Evolutionary conservation across 2,113 vertebrate species (phyloP), one percentile per base, ranked within the genome.

Genomic region (Chaetorhynchus papuensis): DNA sequence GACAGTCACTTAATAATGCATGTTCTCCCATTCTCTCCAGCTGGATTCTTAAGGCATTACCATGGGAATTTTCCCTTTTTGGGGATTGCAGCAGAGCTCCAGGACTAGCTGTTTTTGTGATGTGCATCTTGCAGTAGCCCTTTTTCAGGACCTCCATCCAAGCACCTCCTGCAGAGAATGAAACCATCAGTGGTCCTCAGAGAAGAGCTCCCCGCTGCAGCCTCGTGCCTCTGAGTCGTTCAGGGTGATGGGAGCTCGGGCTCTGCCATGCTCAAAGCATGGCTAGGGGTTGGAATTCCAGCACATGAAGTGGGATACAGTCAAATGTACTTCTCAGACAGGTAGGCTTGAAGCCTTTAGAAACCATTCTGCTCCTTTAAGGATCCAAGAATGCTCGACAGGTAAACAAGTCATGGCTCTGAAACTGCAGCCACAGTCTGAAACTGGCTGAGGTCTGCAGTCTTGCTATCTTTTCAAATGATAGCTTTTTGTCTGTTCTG

Each of bases 41-140:
- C 79, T 78, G 90, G 53, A 87, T 92, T 93, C 83, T 88, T 71
- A 45, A 76, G 56, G 39, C 64, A 90, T 75, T 93, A 28, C 56
- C 88, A 71, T 47, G 76, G 88, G 92, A 93, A 60, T 93, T 90
- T 82, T 90, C 83, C 83, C 64, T 89, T 90, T 87, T 75, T 71
- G 44, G 72, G 68, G 49, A 28, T 17, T 77, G 90, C 71, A 80
- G 28, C 15, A 20, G 78, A 90, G 77, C 54, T 91, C 35, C 78
- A 90, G 85, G 79, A 80, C 63, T 45, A 41, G 59, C 49, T 82
- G 60, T 0, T 86, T 87, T 80, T 86, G 88, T 78, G 92, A 49
- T 33, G 49, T 78, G 60, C 76, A 53, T 89, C 68, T 70, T 74
- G 78, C 66, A 83, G 66, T 31, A n/a, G 85, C 71, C 59, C 30